Evolutionary conservation across 2,888 invertebrate species (phyloP), one percentile per base, ranked within the genome.

Genomic region (Nephrotoma guestfalica): DNA sequence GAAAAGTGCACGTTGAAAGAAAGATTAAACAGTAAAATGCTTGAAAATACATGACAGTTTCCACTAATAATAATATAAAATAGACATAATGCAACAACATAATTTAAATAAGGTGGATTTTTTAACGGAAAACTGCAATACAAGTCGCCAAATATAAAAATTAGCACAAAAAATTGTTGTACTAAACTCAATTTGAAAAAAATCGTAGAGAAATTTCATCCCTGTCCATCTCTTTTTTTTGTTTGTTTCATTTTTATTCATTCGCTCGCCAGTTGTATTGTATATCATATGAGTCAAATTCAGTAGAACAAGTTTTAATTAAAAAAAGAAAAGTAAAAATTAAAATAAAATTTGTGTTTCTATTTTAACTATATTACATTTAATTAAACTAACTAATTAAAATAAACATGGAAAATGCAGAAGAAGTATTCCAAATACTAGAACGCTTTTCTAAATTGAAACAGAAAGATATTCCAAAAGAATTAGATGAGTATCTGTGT

Each of bases 401-500:
- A 18, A 71, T 71, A 71, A 84, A 84, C 87, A 91, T 97, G 96
- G 97, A 97, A 92, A 97, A 97, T 91, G 94, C 96, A 86, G 97
- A 97, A 91, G 96, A 96, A 92, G 94, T 96, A 89, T 93, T 96
- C 90, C 96, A 96, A 90, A 95, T 95, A 89, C 92, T 97, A 87
- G 96, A 97, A 91, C 96, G 96, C 90, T 97, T 96, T 90, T 94
- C 96, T 83, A 96, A 97, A 91, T 93, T 93, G 83, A 93, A 93
- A 89, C 94, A 94, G 13, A 95, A 95, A 91, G 96, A 96, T 89
- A 97, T 98, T 89, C 97, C 98, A 30, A 94, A 95, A 88, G 95
- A 97, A 90, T 93, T 98, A 87, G 97, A 98, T 89, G 97, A 97
- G 87, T 98, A 97, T 91, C 93, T 98, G 88, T 94, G 94, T 88